These are phyloP conservation scores for Tangara arthus DNA, from an alignment of 2,797 vertebrate species.

Conservation along the genomic window DNA sequence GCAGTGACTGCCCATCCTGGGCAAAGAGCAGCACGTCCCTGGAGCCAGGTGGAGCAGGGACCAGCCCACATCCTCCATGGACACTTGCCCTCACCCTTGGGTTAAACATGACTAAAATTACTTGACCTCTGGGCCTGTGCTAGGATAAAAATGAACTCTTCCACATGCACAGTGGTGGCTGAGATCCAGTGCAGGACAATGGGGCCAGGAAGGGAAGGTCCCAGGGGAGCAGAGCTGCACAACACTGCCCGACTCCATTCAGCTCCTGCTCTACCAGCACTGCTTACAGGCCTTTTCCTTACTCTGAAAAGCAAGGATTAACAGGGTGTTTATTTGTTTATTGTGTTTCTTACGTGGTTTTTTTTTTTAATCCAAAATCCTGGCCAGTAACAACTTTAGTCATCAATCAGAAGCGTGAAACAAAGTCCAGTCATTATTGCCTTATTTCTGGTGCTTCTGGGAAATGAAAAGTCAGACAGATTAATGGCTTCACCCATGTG, in stretches of 20 bases:
- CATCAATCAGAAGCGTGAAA: not conserved
- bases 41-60: not conserved
- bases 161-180: not conserved
- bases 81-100: not conserved
- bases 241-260: not conserved
- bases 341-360: not conserved
- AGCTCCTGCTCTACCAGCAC: not conserved
- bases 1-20: accelerated
- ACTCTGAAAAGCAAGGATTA: not conserved
- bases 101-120: not conserved
- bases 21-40: not conserved
- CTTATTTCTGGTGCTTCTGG: not conserved
- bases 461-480: not conserved
- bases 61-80: not conserved
- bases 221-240: not conserved
- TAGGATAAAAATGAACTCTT: not conserved
- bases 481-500: not conserved
- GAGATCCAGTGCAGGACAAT: constrained; percentile 4
- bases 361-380: not conserved
- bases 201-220: not conserved
- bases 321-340: not conserved
- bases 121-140: not conserved
- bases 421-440: not conserved
- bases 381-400: not conserved
- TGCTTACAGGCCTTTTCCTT: not conserved